Percentiles rank a stretch among this genome's conserved stretches.
Evolutionary conservation across 2,797 vertebrate species (phyloP).

Genomic region (Antrozous pallidus): DNA sequence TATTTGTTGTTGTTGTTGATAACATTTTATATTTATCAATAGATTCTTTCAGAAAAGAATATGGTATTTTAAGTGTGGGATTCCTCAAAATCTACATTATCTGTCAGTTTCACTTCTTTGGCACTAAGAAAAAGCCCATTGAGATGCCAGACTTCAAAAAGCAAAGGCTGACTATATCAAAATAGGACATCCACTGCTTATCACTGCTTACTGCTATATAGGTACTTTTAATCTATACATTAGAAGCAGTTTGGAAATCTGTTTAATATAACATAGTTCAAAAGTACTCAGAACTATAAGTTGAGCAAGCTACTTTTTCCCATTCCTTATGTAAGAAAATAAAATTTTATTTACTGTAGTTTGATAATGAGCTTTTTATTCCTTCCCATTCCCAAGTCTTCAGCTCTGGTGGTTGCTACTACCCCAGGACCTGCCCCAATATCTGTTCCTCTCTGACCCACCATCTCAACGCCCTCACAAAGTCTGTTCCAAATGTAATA

Average conservation of each 20-base stretch:
- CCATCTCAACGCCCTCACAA: not conserved
- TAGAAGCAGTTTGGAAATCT: conserved; percentile 5
- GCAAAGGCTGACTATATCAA: not conserved
- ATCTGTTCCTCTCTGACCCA: not conserved
- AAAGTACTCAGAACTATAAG: not conserved
- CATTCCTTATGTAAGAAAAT: conserved; percentile 10
- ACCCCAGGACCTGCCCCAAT: not conserved
- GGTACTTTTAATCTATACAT: not conserved
- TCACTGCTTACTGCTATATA: not conserved
- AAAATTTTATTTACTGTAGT: conserved; percentile 12
- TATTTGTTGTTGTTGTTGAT: not conserved
- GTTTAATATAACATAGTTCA: not conserved
- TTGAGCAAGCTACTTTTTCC: not conserved
- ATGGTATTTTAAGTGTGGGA: not conserved
- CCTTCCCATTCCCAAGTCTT: not conserved
- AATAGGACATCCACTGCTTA: not conserved
- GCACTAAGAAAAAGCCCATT: not conserved
- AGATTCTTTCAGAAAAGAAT: not conserved
- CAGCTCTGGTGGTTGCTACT: not conserved
- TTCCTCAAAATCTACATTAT: conserved; percentile 6
- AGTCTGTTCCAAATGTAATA: conserved; percentile 41
- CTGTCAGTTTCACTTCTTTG: conserved; percentile 18
- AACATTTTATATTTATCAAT: conserved; percentile 36
- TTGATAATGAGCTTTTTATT: conserved; percentile 3
- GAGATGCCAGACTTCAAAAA: conserved; percentile 5